Conservation (phyloP, 2,888 invertebrate species). For the Ditylenchus weischeri region DNA sequence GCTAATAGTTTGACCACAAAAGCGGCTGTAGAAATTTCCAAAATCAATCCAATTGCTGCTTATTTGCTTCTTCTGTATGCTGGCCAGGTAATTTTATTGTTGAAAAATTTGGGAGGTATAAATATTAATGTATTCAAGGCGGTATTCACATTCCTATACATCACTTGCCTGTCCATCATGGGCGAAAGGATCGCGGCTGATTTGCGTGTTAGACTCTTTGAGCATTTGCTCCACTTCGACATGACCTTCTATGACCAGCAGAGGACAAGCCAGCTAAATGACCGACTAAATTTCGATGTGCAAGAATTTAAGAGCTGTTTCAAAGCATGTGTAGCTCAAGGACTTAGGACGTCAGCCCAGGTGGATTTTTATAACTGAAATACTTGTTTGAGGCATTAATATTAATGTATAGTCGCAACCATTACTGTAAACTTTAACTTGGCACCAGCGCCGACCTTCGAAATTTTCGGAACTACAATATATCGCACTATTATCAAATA, state of each 20-base stretch:
- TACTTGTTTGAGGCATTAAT: not conserved
- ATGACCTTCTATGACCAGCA: constrained; percentile 62
- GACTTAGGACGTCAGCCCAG: constrained; percentile 80
- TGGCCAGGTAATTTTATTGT: constrained; percentile 25
- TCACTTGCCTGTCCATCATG: constrained; percentile 77
- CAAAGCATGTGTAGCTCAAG: constrained; percentile 87
- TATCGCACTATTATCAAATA: too few species aligned
- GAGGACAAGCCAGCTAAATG: constrained; percentile 85
- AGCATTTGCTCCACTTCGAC: constrained; percentile 36
- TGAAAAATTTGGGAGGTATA: not conserved
- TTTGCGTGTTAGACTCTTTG: constrained; percentile 65
- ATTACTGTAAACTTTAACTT: too few species aligned
- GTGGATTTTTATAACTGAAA: constrained; percentile 61
- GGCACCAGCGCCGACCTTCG: too few species aligned
- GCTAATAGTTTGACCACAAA: constrained; percentile 43
- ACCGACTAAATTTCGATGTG: constrained; percentile 85
- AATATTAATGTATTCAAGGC: constrained; percentile 66
- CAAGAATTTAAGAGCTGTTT: constrained; percentile 96
- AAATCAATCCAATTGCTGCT: constrained; percentile 40
- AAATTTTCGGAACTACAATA: too few species aligned
- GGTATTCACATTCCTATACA: constrained; percentile 82
- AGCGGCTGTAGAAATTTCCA: constrained; percentile 30
- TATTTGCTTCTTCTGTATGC: constrained; percentile 28
- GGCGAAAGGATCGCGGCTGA: constrained; percentile 82
- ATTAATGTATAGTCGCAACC: too few species aligned